These are phyloP conservation scores for Pseudomyrmex dendroicus DNA, from an alignment of 1,140 invertebrate genomes.

Conservation along the genomic window DNA sequence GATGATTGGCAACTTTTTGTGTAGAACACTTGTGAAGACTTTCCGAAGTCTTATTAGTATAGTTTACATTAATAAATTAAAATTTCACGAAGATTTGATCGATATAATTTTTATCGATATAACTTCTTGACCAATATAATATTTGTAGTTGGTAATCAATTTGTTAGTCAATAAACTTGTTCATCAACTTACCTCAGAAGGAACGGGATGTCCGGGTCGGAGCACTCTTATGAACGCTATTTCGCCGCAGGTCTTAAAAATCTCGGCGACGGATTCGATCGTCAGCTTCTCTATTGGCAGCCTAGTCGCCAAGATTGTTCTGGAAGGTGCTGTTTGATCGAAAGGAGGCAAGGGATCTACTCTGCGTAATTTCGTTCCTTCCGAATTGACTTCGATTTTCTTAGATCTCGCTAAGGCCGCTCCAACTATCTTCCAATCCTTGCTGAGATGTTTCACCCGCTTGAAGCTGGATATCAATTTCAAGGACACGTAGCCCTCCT, in stretches of 20 bases:
- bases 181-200: slow-evolving; percentile 88
- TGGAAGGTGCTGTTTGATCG: slow-evolving; percentile 95
- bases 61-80: no score
- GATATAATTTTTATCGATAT: no score
- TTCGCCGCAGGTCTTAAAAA: slow-evolving; percentile 94
- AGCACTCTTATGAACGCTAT: slow-evolving; percentile 94
- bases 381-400: slow-evolving; percentile 95
- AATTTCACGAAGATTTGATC: no score
- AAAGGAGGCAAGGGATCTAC: slow-evolving; percentile 93
- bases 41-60: no score
- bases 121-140: no score
- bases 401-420: slow-evolving; percentile 91
- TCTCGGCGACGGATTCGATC: slow-evolving; percentile 94
- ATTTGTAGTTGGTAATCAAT: no score
- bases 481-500: slow-evolving; percentile 97
- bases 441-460: slow-evolving; percentile 95
- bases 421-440: slow-evolving; percentile 96
- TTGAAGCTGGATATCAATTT: slow-evolving; percentile 98
- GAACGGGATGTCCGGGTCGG: slow-evolving; percentile 93
- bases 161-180: no score
- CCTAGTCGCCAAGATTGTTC: slow-evolving; percentile 94
- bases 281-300: slow-evolving; percentile 93
- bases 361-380: slow-evolving; percentile 95
- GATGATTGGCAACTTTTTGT: no score
- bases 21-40: no score